These are phyloP conservation scores for Mythimna ferrago DNA, from an alignment of 2,888 invertebrate genomes.

Conservation along the genomic window DNA sequence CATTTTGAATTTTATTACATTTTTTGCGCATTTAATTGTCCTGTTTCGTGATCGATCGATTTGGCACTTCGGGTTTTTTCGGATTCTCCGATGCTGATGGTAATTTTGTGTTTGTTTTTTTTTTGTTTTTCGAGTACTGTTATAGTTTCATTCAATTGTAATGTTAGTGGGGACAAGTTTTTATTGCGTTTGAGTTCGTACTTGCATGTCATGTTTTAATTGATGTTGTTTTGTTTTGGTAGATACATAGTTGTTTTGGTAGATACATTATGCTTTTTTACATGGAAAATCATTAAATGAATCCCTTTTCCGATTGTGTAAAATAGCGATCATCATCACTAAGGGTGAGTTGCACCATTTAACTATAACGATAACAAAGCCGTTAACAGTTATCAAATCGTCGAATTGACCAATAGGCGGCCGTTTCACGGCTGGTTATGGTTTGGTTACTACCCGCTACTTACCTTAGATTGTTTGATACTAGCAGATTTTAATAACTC, in stretches of 20 bases:
- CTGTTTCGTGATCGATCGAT: conserved; percentile 53
- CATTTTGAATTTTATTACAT: conserved; percentile 48
- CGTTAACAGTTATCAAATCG: too few species aligned
- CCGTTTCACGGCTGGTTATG: too few species aligned
- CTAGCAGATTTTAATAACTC: too few species aligned
- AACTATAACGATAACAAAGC: too few species aligned
- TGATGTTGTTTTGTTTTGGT: conserved; percentile 13
- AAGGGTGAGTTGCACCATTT: too few species aligned
- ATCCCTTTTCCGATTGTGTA: background rate
- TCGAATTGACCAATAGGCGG: too few species aligned
- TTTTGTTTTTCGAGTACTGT: conserved; percentile 49
- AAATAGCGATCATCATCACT: background rate
- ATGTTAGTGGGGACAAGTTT: conserved; percentile 14
- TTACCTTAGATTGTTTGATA: too few species aligned
- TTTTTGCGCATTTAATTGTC: conserved; percentile 62
- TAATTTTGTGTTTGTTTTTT: conserved; percentile 36
- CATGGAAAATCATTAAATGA: too few species aligned
- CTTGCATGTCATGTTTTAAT: conserved; percentile 3
- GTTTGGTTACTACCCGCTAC: too few species aligned
- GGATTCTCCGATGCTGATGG: conserved; percentile 44
- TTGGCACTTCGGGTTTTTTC: conserved; percentile 54
- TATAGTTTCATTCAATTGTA: conserved; percentile 60
- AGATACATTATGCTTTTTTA: too few species aligned
- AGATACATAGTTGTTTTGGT: too few species aligned
- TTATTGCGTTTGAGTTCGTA: conserved; percentile 18